Percentiles rank a stretch among this genome's conserved stretches.
Evolutionary conservation across 2,113 vertebrate species (phyloP).

Genomic region (Diphyllodes magnificus): DNA sequence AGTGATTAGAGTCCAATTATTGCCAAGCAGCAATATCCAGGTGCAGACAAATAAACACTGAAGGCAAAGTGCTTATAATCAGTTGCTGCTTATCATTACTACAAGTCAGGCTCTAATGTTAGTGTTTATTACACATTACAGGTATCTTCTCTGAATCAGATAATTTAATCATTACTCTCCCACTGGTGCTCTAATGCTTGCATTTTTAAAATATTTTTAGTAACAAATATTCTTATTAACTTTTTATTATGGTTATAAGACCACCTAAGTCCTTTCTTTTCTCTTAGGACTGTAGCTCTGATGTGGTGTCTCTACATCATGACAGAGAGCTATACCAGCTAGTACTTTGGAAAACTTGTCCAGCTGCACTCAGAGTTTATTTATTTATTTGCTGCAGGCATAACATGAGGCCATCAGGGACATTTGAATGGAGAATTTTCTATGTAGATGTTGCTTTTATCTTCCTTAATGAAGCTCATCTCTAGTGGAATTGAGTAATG

Average conservation of each 20-base stretch:
- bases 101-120: not conserved
- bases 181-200: not conserved
- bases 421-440: not conserved
- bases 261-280: not conserved
- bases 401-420: not conserved
- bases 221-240: not conserved
- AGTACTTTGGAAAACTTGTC: not conserved
- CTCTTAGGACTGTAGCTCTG: not conserved
- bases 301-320: not conserved
- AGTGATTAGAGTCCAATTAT: constrained; percentile 58
- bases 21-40: constrained; percentile 50
- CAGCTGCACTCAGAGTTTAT: not conserved
- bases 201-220: not conserved
- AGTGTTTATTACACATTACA: constrained; percentile 16
- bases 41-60: constrained; percentile 53
- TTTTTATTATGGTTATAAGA: not conserved
- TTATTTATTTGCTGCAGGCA: not conserved
- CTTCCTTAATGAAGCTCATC: not conserved
- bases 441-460: not conserved
- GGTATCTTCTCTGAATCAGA: constrained; percentile 30
- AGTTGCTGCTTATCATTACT: constrained; percentile 39
- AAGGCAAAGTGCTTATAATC: constrained; percentile 31
- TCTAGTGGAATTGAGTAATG: not conserved
- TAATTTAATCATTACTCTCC: constrained; percentile 36
- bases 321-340: not conserved